Evolutionary conservation across 1,140 invertebrate genomes (phyloP), one percentile per base, ranked within the genome.

Genomic region (Pomacea maculata): DNA sequence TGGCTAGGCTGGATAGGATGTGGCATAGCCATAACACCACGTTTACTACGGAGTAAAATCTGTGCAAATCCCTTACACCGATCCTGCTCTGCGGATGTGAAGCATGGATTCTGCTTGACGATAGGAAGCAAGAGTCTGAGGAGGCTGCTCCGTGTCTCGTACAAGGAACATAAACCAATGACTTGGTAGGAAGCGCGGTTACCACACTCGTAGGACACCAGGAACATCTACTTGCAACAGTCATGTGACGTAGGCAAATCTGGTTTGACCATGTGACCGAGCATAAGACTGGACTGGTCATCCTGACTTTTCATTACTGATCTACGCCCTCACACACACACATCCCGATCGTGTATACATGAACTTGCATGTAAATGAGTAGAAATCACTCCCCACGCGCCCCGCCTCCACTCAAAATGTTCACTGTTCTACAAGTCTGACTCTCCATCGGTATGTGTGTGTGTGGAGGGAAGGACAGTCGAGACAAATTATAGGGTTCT

Each of bases 241-340:
- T 65, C 17, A 65, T 4, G 4, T 7, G 64, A 19, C 64, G 17
- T n/a, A 19, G 25, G 25, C 25, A 25, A 25, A 0, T 25, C 64
- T 65, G 17, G 17, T n/a, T 7, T 65, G 17, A 4, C 64, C 17
- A 65, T 65, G 17, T n/a, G 64, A 65, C 64, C 17, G 3, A 4
- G 64, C 2, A 65, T 4, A 34, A 54, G 34, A 54, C 72, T 54
- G 34, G 25, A 34, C 1, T 54, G 55, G 34, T 19, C 72, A 34
- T 57, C 57, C 74, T n/a, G 25, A 25, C 25, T 25, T 25, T 25
- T 25, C 25, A 25, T 25, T 25, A 25, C 25, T 25, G 25, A 25
- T 25, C 25, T 25, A 25, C 25, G 25, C 25, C 25, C 74, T 61
- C 74, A 64, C 45, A 76, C 75, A 76, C 75, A 76, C 75, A 76